Base-by-base conservation (phyloP, 2,113 vertebrate genomes). In the Psittacula cyanocephala region DNA sequence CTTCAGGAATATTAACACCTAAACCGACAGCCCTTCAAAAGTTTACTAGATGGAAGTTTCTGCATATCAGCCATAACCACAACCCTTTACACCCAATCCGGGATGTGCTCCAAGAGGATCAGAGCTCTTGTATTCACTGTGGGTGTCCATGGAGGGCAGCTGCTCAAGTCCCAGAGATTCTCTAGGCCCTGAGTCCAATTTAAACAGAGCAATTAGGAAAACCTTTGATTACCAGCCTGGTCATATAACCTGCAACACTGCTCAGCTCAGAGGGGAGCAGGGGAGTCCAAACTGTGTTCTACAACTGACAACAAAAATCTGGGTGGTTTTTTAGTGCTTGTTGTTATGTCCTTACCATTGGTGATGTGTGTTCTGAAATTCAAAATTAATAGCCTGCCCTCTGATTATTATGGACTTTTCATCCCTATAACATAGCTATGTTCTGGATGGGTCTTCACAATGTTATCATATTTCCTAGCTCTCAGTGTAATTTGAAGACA, bases 121-220 rank as follows among this genome's bases (percentile, higher is more conserved):
- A 68, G 86, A 72, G 63, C 52, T 29, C 70, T 37, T 57, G 22
- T 62, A n/a, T 46, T 37, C 65, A 23, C 53, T 41, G 17, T 24
- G 33, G 6, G 7, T 47, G 8, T 10, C 50, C 12, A 7, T 2
- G 5, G 27, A 62, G 3, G 4, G 25, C 16, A 33, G 24, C 2
- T 77, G 19, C 41, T 77, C 6, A 23, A 60, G 28, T 43, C 39
- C 13, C 63, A 47, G n/a, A 70, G 7, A 11, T 24, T 29, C 37
- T 15, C 9, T 18, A 78, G 14, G 75, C 31, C 12, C 37, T 1
- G 1, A 31, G 31, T 4, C 13, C 35, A 25, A 11, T 44, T 41
- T 49, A 33, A 86, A 62, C 3, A 71, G 8, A 81, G 39, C 41
- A 62, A n/a, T 64, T 13, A 33, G 11, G 35, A 65, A 60, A 89